Conservation (phyloP, 2,113 vertebrate species). For the Dasyornis broadbenti region DNA sequence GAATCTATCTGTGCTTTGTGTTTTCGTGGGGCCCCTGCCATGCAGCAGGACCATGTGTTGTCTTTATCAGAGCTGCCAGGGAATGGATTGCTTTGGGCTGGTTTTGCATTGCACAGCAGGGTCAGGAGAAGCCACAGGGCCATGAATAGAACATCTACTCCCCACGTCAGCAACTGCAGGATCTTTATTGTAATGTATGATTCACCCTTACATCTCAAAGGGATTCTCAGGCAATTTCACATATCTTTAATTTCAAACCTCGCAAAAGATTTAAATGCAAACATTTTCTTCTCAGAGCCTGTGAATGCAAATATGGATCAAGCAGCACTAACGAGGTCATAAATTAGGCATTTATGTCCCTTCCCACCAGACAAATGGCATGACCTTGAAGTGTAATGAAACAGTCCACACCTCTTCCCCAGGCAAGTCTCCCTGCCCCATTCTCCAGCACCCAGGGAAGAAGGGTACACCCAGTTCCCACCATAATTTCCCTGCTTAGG, state of each 20-base stretch:
- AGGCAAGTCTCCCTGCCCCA: background rate
- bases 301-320: background rate
- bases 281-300: background rate
- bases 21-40: background rate
- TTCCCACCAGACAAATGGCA: background rate
- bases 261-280: background rate
- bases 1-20: background rate
- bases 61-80: background rate
- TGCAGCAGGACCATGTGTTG: background rate
- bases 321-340: background rate
- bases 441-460: background rate
- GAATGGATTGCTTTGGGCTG: background rate
- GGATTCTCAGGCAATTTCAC: background rate
- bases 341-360: background rate
- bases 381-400: background rate
- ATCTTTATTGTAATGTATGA: background rate
- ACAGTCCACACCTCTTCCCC: background rate
- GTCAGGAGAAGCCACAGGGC: background rate
- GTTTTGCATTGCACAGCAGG: background rate
- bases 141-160: background rate
- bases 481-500: fast-evolving
- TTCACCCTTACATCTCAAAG: background rate
- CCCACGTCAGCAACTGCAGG: background rate
- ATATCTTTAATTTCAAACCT: background rate
- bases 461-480: background rate